Base-by-base conservation (phyloP, 1,140 invertebrate genomes). In the Caenorhabditis latens region DNA sequence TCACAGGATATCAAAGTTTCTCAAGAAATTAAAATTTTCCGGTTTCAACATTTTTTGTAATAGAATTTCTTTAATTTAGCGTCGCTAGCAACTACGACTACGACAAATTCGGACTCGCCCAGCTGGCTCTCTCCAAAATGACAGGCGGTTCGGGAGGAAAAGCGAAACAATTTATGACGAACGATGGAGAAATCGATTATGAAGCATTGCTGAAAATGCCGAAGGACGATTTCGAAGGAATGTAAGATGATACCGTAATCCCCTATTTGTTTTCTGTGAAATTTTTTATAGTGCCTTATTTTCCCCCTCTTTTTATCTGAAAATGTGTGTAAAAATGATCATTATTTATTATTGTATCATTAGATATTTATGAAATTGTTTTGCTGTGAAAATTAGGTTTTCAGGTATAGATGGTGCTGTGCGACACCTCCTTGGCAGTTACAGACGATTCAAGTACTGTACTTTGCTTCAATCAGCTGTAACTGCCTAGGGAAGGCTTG, bases 221-320 rank as follows among this genome's bases (percentile, higher is more conserved):
- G 94, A 96, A 89, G 95, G 71, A 79, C 19, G 71, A 79, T n/a
- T 79, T 79, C 14, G 71, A 79, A 13, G 71, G 71, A 50, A 79
- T 79, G 71, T 79, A 79, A 24, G 24, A 13, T 50, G 24, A 24
- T 24, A 32, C 5, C 13, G 19, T 63, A 32, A 21, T 63, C 32
- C 21, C 61, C 61, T 14, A 7, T 32, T 63, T 63, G 7, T 63
- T 63, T 63, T 32, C 24, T 53, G 50, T 53, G 50, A 53, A 53
- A 53, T 53, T 6, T 53, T 53, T 32, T 32, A 32, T 32, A 1
- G 32, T 32, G 32, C 32, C 50, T 16, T 11, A 53, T 14, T 53
- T 53, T 53, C 16, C 50, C 16, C 16, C 11, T 53, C 50, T 8
- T 14, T 53, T 53, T 53, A 53, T 53, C 50, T 14, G 50, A 14